A percentile compares a stretch with the other conserved stretches of the same genome.
phyloP scores from a whole-genome alignment of 2,113 vertebrate genomes.

The Embiotoca jacksoni region DNA sequence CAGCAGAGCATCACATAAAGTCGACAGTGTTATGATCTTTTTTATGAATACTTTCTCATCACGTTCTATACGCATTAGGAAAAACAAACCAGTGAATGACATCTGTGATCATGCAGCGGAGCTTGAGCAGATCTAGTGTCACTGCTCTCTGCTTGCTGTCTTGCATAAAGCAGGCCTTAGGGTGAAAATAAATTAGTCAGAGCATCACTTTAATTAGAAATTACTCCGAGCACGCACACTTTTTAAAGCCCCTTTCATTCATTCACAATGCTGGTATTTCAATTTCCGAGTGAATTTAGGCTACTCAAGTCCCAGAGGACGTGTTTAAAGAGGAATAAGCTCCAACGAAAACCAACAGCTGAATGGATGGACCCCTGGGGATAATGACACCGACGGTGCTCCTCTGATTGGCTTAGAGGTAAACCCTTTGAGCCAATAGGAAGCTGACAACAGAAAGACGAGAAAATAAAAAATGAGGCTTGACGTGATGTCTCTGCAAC shows the following conservation, averaged over 20 bases:
- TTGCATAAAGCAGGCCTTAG: slow-evolving; percentile 46
- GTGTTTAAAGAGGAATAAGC: slow-evolving; percentile 48
- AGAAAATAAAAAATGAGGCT: neutral
- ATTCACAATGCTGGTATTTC: slow-evolving; percentile 52
- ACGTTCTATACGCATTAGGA: neutral
- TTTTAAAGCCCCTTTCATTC: slow-evolving; percentile 58
- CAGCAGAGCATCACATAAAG: neutral
- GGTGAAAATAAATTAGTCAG: slow-evolving; percentile 52
- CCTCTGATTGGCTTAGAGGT: slow-evolving; percentile 46
- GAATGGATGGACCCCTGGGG: slow-evolving; percentile 37
- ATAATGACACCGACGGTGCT: slow-evolving; percentile 6
- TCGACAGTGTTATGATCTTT: neutral
- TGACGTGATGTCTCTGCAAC: neutral
- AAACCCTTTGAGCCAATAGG: slow-evolving; percentile 31
- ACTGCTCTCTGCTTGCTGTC: slow-evolving; percentile 6
- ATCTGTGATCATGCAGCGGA: slow-evolving; percentile 24
- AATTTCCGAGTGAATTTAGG: slow-evolving; percentile 50
- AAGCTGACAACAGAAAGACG: slow-evolving; percentile 11
- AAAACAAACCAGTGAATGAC: slow-evolving; percentile 6
- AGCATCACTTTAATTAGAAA: slow-evolving; percentile 67
- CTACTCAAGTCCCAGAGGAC: slow-evolving; percentile 31
- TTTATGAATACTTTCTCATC: slow-evolving; percentile 7
- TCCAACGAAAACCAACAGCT: slow-evolving; percentile 57
- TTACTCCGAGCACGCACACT: slow-evolving; percentile 47
- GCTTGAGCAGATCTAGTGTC: slow-evolving; percentile 33